Base-by-base conservation (phyloP, 2,113 vertebrate genomes). In the Oxygymnocypris stewartii region DNA sequence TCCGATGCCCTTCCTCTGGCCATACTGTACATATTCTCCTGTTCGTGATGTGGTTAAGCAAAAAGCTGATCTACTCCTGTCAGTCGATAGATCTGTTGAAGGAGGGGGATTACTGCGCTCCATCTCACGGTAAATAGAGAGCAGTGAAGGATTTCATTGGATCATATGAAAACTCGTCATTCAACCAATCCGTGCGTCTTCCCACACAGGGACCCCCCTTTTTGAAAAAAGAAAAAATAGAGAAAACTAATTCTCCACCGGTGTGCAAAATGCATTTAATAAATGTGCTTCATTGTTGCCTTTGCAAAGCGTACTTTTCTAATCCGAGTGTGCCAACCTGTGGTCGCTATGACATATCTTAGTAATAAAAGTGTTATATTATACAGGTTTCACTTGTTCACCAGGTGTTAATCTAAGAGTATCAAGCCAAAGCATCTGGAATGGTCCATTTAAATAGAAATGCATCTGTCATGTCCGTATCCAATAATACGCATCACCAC, bases 71-170 rank as follows among this genome's bases (percentile, higher is more conserved):
- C 91, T 93, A 91, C 90, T 86, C 73, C 85, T 84, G 92, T 92
- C 77, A 90, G 90, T 61, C 84, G 86, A 87, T 88, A 74, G 87
- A 87, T 89, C 85, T 89, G 89, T 91, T 91, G 84, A 90, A 84
- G 89, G 87, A 89, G 95, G 94, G n/a, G 94, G 94, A 91, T 95
- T 94, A 94, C 84, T 94, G 93, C 94, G 95, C 96, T 95, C 90
- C 95, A 95, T 96, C 96, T 90, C 96, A 96, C 96, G 96, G 96
- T 97, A 96, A 96, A 97, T 97, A 96, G 93, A 95, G 94, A 93
- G 92, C 89, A 95, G 93, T 93, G 90, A 86, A 91, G 89, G 90
- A 90, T 95, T 89, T 94, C 91, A 97, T 98, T 98, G 96, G 97
- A 93, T 93, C 84, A 90, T 85, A 91, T 93, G 92, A 94, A 95